phyloP scores from a whole-genome alignment of 2,797 vertebrate genomes.

The Glyptemys insculpta region DNA sequence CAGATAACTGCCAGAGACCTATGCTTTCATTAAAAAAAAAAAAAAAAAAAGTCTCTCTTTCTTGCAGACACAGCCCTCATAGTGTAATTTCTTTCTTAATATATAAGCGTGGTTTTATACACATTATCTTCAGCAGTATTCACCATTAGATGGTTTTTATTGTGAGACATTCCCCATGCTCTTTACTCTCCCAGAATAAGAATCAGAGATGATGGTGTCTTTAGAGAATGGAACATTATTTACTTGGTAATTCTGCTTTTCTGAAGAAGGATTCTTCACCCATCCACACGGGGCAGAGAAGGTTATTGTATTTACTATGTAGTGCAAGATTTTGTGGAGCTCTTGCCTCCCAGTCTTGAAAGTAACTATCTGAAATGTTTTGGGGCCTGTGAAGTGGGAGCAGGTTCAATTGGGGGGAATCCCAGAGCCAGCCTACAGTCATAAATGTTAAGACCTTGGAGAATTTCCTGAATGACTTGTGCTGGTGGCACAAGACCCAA shows the following conservation, averaged over 20 bases:
- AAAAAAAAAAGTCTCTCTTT: not conserved
- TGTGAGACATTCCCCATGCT: too few species aligned
- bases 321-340: not conserved
- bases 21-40: not conserved
- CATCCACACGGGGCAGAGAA: not conserved
- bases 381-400: not conserved
- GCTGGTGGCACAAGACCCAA: not conserved
- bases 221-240: not conserved
- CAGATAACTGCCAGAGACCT: not conserved
- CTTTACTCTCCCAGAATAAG: not conserved
- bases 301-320: not conserved
- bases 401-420: not conserved
- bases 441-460: not conserved
- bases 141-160: too few species aligned
- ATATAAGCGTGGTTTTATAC: too few species aligned
- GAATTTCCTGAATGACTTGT: not conserved
- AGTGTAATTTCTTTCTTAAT: too few species aligned
- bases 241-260: not conserved
- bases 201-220: not conserved
- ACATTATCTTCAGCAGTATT: too few species aligned
- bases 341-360: too few species aligned
- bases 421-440: not conserved
- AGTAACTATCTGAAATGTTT: too few species aligned
- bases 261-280: not conserved
- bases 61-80: too few species aligned